Conservation (phyloP, 2,888 invertebrate species). For the Pyrrhosoma nymphula region DNA sequence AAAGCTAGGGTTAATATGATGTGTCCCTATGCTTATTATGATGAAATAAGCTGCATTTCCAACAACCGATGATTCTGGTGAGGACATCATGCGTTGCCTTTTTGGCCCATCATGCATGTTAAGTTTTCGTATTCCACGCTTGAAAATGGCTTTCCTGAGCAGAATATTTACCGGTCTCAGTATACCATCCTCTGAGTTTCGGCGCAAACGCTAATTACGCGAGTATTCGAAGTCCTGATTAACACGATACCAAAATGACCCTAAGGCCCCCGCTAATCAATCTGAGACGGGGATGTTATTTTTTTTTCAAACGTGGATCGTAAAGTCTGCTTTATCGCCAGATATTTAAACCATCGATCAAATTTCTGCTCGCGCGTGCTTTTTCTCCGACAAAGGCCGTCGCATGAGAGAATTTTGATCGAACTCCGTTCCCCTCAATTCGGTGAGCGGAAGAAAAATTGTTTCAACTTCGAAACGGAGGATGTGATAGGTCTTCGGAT, state of each 20-base stretch:
- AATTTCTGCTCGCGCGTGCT: neutral
- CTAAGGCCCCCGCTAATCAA: constrained; percentile 10
- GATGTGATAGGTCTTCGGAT: neutral
- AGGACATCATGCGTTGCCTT: too few species aligned
- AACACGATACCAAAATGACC: constrained; percentile 13
- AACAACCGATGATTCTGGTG: too few species aligned
- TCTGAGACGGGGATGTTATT: constrained; percentile 4
- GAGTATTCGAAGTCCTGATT: neutral
- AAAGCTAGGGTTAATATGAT: too few species aligned
- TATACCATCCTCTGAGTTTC: neutral
- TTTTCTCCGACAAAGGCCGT: constrained; percentile 35
- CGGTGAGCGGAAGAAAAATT: constrained; percentile 31
- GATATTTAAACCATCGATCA: constrained; percentile 44
- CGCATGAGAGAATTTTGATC: constrained; percentile 23
- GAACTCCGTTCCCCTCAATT: constrained; percentile 5
- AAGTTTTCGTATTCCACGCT: too few species aligned
- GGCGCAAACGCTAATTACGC: constrained; percentile 5
- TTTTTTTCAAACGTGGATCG: neutral
- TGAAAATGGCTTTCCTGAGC: too few species aligned
- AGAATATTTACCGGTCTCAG: neutral
- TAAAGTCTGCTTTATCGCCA: constrained; percentile 22
- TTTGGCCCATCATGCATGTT: too few species aligned
- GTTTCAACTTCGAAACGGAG: constrained; percentile 5
- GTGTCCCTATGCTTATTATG: too few species aligned
- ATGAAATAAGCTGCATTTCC: too few species aligned